phyloP scores from a whole-genome alignment of 1,140 invertebrate genomes.

The Dolichoris vasculosae region DNA sequence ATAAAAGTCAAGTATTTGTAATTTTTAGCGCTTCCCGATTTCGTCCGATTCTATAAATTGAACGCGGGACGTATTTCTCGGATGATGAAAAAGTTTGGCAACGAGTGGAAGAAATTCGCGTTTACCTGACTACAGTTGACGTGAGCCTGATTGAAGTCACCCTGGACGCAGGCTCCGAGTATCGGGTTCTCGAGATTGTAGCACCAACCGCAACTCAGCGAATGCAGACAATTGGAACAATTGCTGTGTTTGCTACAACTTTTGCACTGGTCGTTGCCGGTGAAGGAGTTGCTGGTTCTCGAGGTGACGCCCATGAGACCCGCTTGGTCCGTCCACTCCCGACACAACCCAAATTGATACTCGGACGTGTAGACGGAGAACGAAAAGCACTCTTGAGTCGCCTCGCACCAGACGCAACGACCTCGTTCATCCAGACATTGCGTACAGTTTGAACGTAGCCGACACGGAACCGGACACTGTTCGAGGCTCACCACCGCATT shows the following conservation, averaged over 20 bases:
- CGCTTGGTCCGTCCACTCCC: slow-evolving; percentile 92
- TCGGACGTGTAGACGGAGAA: slow-evolving; percentile 96
- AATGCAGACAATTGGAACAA: slow-evolving; percentile 87
- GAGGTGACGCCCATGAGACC: slow-evolving; percentile 73
- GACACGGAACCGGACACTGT: slow-evolving; percentile 85
- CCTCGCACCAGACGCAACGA: slow-evolving; percentile 96
- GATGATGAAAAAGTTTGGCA: background rate
- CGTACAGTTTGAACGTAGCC: slow-evolving; percentile 84
- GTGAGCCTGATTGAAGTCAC: slow-evolving; percentile 85
- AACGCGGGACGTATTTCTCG: background rate
- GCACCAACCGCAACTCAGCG: slow-evolving; percentile 95
- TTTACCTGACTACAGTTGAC: slow-evolving; percentile 77
- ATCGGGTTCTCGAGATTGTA: slow-evolving; percentile 91
- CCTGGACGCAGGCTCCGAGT: slow-evolving; percentile 85
- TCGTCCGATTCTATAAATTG: background rate
- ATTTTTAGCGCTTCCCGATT: too few relatives aligned
- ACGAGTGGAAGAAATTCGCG: too few relatives aligned
- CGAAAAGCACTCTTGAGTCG: slow-evolving; percentile 92
- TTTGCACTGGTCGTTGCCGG: slow-evolving; percentile 82
- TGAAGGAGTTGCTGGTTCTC: slow-evolving; percentile 62
- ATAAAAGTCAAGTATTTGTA: too few relatives aligned
- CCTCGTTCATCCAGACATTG: slow-evolving; percentile 89
- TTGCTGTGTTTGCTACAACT: slow-evolving; percentile 85
- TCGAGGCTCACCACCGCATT: slow-evolving; percentile 79
- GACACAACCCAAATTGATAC: slow-evolving; percentile 93